Evolutionary conservation across 2,797 vertebrate genomes (phyloP), one percentile per base, ranked within the genome.

Genomic region (Chelonia mydas): DNA sequence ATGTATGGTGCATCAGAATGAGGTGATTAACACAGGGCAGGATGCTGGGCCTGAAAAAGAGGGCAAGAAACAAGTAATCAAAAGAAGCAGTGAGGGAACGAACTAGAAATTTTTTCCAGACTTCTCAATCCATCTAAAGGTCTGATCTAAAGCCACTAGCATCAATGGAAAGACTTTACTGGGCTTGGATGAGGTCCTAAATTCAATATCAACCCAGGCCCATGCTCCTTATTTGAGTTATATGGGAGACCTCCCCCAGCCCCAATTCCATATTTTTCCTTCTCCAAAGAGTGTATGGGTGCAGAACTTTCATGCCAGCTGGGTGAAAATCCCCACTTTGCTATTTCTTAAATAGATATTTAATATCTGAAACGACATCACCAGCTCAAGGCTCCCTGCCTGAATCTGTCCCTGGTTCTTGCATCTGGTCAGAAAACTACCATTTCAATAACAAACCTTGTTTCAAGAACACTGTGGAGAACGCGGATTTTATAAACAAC

Each of bases 31-130:
- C 81, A 55, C 15, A 2, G 74, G 90, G 92, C 81, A 96, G 95
- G 92, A 96, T 96, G 90, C 72, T 89, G 88, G 79, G 87, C 97
- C 98, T 98, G 88, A 68, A 87, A 87, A 84, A 84, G 82, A 90
- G 86, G 87, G 93, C 89, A 37, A 59, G 57, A 77, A 59, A 72
- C 78, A 61, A 86, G 13, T 74, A 91, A 59, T 59, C 33, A 84
- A 5, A 65, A 65, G 83, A 19, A 88, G 27, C 41, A 41, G 47
- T 2, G 7, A 25, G 55, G 41, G 78, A 5, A 47, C 19, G 78
- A 5, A 47, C 19, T 23, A 86, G 0, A 1, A 4, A 6, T 11
- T 83, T 51, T 68, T 87, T 53, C 41, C 54, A 81, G 31, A 84
- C 72, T 85, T 57, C 23, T 61, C 84, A 88, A 28, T n/a, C 27